phyloP scores from a whole-genome alignment of 1,140 invertebrate genomes.

The Drosophila novamexicana region DNA sequence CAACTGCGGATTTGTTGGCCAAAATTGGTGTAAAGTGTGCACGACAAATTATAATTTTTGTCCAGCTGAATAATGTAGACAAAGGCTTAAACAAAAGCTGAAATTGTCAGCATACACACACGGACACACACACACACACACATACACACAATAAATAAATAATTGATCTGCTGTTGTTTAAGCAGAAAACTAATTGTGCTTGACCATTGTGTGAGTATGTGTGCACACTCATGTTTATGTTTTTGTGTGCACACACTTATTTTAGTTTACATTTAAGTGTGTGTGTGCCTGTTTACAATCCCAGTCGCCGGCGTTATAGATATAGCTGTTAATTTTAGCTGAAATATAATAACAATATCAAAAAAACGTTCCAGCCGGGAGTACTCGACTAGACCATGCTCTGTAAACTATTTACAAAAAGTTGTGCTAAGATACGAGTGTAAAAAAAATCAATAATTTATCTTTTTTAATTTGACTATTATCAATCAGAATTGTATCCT shows the following conservation, averaged over 20 bases:
- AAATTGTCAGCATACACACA: conserved; percentile 33
- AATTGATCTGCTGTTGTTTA: conserved; percentile 72
- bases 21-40: conserved; percentile 11
- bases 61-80: conserved; percentile 57
- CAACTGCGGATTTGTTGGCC: conserved; percentile 17
- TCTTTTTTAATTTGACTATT: no score
- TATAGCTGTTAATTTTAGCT: conserved; percentile 38
- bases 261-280: background rate
- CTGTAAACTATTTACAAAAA: background rate
- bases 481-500: no score
- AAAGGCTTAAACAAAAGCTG: conserved; percentile 66
- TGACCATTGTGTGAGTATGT: conserved; percentile 40
- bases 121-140: conserved; percentile 20
- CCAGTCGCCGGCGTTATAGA: conserved; percentile 40
- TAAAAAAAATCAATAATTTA: no score
- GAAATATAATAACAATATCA: conserved; percentile 56
- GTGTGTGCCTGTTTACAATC: background rate
- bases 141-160: conserved; percentile 59
- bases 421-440: no score
- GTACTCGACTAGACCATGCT: background rate
- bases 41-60: conserved; percentile 28
- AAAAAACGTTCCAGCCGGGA: background rate
- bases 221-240: conserved; percentile 2
- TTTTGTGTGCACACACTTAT: background rate
- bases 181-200: conserved; percentile 67